phyloP scores from a whole-genome alignment of 2,888 invertebrate genomes.

The Conus canariensis region DNA sequence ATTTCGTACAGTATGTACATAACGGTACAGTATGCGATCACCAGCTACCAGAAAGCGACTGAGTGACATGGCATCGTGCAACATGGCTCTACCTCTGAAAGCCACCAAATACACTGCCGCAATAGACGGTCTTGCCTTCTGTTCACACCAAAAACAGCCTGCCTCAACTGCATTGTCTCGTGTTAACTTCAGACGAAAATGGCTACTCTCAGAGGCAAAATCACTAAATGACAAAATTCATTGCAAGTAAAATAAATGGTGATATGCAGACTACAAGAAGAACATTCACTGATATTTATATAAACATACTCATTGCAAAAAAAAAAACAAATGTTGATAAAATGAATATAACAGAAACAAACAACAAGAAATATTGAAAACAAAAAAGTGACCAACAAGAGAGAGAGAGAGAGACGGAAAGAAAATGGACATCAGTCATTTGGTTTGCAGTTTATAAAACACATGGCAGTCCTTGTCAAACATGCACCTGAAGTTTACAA shows the following conservation, averaged over 20 bases:
- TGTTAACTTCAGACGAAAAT: background rate
- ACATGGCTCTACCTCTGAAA: background rate
- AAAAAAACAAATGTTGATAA: too few species aligned
- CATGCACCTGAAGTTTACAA: too few species aligned
- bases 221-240: background rate
- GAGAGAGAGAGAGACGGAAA: too few species aligned
- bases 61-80: background rate
- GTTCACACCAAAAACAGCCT: background rate
- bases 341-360: too few species aligned
- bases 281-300: background rate
- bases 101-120: background rate
- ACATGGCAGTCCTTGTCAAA: too few species aligned
- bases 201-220: background rate
- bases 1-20: slow-evolving; percentile 28
- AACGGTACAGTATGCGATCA: background rate
- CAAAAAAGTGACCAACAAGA: too few species aligned
- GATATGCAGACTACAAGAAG: background rate
- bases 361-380: too few species aligned
- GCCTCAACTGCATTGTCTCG: too few species aligned
- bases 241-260: background rate
- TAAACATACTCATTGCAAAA: too few species aligned
- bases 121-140: too few species aligned
- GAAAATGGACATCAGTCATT: too few species aligned
- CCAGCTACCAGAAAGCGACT: slow-evolving; percentile 9
- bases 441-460: too few species aligned